Evolutionary conservation across 2,888 invertebrate genomes (phyloP).

Genomic region (Apodemia zela): DNA sequence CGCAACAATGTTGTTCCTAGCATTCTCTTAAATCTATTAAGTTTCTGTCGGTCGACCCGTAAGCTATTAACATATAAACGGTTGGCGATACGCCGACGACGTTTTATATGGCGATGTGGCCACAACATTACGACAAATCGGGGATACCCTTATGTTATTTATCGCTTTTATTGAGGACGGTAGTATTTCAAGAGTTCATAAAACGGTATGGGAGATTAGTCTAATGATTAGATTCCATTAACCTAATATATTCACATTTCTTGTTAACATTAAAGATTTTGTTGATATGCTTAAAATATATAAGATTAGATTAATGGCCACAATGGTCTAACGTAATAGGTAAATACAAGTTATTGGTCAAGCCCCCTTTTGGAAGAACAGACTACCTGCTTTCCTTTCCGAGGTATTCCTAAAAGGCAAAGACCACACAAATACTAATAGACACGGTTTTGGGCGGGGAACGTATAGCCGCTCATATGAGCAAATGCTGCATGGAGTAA

Average conservation of each 20-base stretch:
- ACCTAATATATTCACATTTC: neutral
- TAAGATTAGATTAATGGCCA: neutral
- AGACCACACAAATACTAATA: too few species aligned
- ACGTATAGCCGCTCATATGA: too few species aligned
- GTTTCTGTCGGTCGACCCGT: slow-evolving; percentile 17
- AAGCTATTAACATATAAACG: slow-evolving; percentile 41
- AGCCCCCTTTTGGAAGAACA: too few species aligned
- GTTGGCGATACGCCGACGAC: slow-evolving; percentile 22
- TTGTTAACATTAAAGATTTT: slow-evolving; percentile 1
- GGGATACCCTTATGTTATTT: slow-evolving; percentile 30
- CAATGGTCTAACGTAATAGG: neutral
- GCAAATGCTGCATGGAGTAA: too few species aligned
- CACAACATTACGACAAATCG: slow-evolving; percentile 32
- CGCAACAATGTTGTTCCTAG: slow-evolving; percentile 36
- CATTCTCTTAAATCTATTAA: slow-evolving; percentile 22
- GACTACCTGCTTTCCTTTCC: too few species aligned
- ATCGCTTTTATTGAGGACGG: slow-evolving; percentile 29
- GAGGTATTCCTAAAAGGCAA: too few species aligned
- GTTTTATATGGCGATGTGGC: slow-evolving; percentile 24
- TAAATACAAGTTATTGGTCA: too few species aligned
- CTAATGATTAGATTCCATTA: neutral
- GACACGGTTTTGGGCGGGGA: too few species aligned
- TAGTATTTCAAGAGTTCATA: slow-evolving; percentile 19
- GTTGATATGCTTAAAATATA: neutral
- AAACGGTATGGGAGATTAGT: slow-evolving; percentile 10